Base-by-base conservation (phyloP, 2,888 invertebrate species). In the Drosophila melanosoma region DNA sequence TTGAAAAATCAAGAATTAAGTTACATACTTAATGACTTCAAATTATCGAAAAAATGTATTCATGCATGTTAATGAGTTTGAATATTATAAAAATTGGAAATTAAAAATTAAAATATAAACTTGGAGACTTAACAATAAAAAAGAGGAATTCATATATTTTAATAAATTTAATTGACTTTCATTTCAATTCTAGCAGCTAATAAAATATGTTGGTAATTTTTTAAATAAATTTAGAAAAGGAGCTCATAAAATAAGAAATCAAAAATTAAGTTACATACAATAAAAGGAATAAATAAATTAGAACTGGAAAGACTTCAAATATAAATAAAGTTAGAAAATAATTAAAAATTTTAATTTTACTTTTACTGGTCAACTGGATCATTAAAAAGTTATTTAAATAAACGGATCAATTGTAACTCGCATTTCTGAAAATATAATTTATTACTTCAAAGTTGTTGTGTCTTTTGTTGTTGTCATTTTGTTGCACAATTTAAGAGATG, bases 351-450 rank as follows among this genome's bases (percentile, higher is more conserved):
- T 45, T 7, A 7, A 23, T 12, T 45, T 12, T 1, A 62, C 42
- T 17, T 17, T 36, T 17, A 54, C 36, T 17, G 4, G 29, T 29
- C 49, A 20, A 32, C 57, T 45, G 51, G 48, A 3, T 42, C 36
- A 48, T 26, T 7, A 20, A 45, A 20, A 45, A 40, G 10, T 4
- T n/a, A 52, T 61, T 57, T 32, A 0, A 52, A 61, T 1, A 65
- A 59, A 49, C 52, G 45, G 26, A 69, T 52, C 32, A 36, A 26
- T 49, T 66, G 26, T n/a, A 61, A 51, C 57, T 65, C 57, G 58
- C 35, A 49, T 64, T 63, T 67, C 51, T 48, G 61, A 68, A 76
- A 70, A 62, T 73, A 52, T 59, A 67, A 64, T 79, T 79, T 81
- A 79, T 74, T 78, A 35, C 42, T 67, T 71, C 33, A 49, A 70